These are phyloP conservation scores for Perdix hodgsoniae DNA, from an alignment of 2,797 vertebrate genomes.

Conservation along the genomic window DNA sequence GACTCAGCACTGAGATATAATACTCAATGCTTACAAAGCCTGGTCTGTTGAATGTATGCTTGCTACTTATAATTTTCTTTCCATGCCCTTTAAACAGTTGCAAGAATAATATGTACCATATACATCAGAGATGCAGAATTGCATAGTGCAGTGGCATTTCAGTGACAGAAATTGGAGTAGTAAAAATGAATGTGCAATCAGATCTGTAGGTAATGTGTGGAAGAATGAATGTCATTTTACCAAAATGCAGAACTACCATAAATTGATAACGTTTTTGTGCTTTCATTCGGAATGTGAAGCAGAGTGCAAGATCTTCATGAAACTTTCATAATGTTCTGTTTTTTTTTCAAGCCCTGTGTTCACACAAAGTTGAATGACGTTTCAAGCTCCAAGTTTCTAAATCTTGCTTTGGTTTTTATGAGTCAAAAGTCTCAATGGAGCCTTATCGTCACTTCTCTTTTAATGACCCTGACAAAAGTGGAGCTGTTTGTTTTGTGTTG, in stretches of 20 bases:
- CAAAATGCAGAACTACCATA: slow-evolving; percentile 15
- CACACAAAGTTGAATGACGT: background rate
- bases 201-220: background rate
- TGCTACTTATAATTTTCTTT: background rate
- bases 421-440: slow-evolving; percentile 41
- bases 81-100: background rate
- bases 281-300: slow-evolving; percentile 2
- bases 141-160: background rate
- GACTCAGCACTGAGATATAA: background rate
- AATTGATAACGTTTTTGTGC: background rate
- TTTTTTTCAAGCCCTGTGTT: background rate
- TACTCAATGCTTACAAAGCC: background rate
- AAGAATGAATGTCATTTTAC: background rate
- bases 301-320: background rate
- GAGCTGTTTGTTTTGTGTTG: background rate
- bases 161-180: background rate
- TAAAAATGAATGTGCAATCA: background rate
- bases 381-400: slow-evolving; percentile 1
- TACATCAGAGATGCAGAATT: background rate
- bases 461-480: background rate
- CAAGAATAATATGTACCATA: background rate
- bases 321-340: background rate
- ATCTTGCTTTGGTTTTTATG: background rate
- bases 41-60: background rate
- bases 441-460: background rate